Percentiles rank a stretch among this genome's conserved stretches.
These are phyloP conservation scores for Atherinomorus stipes DNA, from an alignment of 2,113 vertebrate species.

Conservation along the genomic window DNA sequence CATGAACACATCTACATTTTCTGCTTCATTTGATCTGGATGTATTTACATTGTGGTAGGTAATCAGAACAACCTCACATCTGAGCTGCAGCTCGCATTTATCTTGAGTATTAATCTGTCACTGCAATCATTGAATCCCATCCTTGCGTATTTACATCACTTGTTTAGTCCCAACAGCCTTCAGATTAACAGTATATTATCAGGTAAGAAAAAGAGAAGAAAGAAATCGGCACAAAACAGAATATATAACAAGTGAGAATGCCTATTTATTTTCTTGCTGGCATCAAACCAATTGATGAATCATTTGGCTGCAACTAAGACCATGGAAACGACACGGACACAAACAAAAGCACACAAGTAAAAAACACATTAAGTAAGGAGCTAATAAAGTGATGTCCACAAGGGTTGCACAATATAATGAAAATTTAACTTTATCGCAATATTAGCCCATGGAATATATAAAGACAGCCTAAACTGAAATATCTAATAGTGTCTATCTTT, in stretches of 20 bases:
- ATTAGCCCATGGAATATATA: too few relatives aligned
- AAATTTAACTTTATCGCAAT: too few relatives aligned
- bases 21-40: conserved; percentile 6
- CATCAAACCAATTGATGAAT: neutral
- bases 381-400: neutral
- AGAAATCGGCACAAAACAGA: neutral
- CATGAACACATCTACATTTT: neutral
- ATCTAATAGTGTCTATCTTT: too few relatives aligned
- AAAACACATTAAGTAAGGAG: neutral
- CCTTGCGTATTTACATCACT: neutral
- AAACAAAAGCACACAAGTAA: conserved; percentile 3
- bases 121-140: neutral
- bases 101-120: neutral
- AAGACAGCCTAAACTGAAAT: too few relatives aligned
- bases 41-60: neutral
- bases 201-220: neutral
- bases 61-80: conserved; percentile 10
- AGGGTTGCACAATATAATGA: too few relatives aligned
- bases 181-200: neutral
- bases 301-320: neutral
- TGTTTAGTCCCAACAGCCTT: neutral
- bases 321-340: neutral
- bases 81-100: neutral
- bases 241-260: neutral
- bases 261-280: neutral